Evolutionary conservation across 2,888 invertebrate species (phyloP).

Genomic region (Spatulosminthurus flaviceps): DNA sequence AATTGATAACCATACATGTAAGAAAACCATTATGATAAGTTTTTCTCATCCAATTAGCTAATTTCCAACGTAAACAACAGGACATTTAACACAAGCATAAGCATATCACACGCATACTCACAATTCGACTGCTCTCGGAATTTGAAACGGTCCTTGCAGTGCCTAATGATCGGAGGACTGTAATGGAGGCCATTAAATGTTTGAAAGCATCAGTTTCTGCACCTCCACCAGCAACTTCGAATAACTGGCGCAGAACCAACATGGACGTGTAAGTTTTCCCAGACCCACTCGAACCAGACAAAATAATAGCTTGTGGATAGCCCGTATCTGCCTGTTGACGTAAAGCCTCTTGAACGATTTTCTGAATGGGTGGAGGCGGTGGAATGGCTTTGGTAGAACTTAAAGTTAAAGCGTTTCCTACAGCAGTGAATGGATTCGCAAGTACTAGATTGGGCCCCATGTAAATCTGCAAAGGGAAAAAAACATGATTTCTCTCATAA

Average conservation of each 20-base stretch:
- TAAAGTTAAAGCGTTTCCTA: conserved; percentile 86
- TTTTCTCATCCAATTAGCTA: too few relatives aligned
- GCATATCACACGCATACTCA: conserved; percentile 67
- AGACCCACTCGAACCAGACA: conserved; percentile 89
- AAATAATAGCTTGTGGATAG: conserved; percentile 93
- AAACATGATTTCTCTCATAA: not conserved
- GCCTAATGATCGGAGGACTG: conserved; percentile 89
- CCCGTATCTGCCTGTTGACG: conserved; percentile 94
- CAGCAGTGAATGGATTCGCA: conserved; percentile 87
- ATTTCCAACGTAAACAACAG: too few relatives aligned
- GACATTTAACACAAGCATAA: not conserved
- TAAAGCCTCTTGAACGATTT: conserved; percentile 90
- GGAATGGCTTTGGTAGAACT: conserved; percentile 80
- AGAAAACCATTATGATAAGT: too few relatives aligned
- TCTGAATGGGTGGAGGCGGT: conserved; percentile 82
- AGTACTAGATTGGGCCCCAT: conserved; percentile 91
- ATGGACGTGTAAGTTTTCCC: conserved; percentile 95
- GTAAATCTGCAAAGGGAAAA: conserved; percentile 77
- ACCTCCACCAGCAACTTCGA: conserved; percentile 93
- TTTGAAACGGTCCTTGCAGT: conserved; percentile 90
- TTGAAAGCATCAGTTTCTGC: conserved; percentile 96
- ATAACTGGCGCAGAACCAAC: conserved; percentile 87
- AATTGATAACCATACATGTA: too few relatives aligned
- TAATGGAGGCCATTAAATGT: conserved; percentile 93
- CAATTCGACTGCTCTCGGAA: conserved; percentile 92